These are phyloP conservation scores for Sialis lutaria DNA, from an alignment of 2,888 invertebrate genomes.

Conservation along the genomic window DNA sequence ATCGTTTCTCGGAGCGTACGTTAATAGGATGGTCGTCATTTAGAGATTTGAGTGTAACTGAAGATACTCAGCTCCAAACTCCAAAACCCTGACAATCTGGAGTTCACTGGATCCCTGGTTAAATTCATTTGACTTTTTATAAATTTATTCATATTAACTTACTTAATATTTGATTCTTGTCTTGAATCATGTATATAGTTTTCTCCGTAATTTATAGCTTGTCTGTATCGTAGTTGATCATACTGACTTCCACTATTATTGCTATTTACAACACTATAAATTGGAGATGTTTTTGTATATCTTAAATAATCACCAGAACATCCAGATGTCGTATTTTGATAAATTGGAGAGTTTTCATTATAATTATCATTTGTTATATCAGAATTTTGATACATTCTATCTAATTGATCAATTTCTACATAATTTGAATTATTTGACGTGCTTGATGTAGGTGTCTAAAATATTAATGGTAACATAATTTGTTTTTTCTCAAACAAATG, in stretches of 20 bases:
- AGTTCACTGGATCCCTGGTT: no score
- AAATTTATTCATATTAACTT: not conserved
- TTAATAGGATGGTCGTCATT: no score
- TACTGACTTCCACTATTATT: constrained; percentile 20
- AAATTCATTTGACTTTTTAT: no score
- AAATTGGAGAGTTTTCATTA: constrained; percentile 32
- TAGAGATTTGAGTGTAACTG: no score
- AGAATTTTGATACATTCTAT: constrained; percentile 28
- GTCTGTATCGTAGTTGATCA: constrained; percentile 20
- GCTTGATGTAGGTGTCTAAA: not conserved
- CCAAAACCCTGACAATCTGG: no score
- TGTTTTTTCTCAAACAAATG: no score
- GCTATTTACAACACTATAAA: constrained; percentile 34
- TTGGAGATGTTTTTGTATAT: constrained; percentile 23
- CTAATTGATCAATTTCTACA: constrained; percentile 38
- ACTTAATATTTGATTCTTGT: constrained; percentile 20
- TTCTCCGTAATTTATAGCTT: constrained; percentile 34
- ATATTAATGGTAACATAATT: no score
- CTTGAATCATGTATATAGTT: constrained; percentile 33
- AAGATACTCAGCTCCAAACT: no score
- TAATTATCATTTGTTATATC: constrained; percentile 22
- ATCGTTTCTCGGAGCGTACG: no score
- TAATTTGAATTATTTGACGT: constrained; percentile 24
- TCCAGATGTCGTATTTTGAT: constrained; percentile 26
- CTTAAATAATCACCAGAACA: not conserved